phyloP scores from a whole-genome alignment of 2,888 invertebrate species.

The Philereme vetulata region DNA sequence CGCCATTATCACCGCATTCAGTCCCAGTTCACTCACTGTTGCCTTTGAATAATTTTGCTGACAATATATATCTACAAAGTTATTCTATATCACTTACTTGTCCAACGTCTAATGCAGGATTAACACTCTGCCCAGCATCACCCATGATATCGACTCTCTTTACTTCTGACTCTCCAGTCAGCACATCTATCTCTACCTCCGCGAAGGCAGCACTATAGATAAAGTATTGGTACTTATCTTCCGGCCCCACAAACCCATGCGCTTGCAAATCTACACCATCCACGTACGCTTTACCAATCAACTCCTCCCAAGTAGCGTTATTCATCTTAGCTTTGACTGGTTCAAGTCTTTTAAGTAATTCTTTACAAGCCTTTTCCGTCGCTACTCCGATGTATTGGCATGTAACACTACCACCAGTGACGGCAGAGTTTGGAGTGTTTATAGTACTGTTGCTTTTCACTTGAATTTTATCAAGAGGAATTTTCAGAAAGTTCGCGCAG shows the following conservation, averaged over 20 bases:
- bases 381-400: slow-evolving; percentile 48
- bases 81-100: slow-evolving; percentile 83
- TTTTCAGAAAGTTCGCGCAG: slow-evolving; percentile 84
- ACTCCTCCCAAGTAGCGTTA: slow-evolving; percentile 74
- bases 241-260: slow-evolving; percentile 40
- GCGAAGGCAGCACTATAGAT: slow-evolving; percentile 82
- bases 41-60: too few relatives aligned
- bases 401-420: slow-evolving; percentile 86
- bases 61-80: too few relatives aligned
- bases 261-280: slow-evolving; percentile 58
- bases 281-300: slow-evolving; percentile 72
- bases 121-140: slow-evolving; percentile 86
- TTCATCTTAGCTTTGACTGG: slow-evolving; percentile 39
- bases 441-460: slow-evolving; percentile 86
- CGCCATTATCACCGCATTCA: too few relatives aligned
- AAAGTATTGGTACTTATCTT: slow-evolving; percentile 43
- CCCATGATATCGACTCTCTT: slow-evolving; percentile 85
- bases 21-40: too few relatives aligned
- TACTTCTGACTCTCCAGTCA: slow-evolving; percentile 87
- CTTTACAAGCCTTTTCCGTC: slow-evolving; percentile 41
- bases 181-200: slow-evolving; percentile 89
- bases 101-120: slow-evolving; percentile 86
- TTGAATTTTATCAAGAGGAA: slow-evolving; percentile 85
- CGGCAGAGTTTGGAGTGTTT: slow-evolving; percentile 84
- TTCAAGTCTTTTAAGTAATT: slow-evolving; percentile 40